Evolutionary conservation across 2,113 vertebrate genomes (phyloP).

Genomic region (Malurus cyaneus): DNA sequence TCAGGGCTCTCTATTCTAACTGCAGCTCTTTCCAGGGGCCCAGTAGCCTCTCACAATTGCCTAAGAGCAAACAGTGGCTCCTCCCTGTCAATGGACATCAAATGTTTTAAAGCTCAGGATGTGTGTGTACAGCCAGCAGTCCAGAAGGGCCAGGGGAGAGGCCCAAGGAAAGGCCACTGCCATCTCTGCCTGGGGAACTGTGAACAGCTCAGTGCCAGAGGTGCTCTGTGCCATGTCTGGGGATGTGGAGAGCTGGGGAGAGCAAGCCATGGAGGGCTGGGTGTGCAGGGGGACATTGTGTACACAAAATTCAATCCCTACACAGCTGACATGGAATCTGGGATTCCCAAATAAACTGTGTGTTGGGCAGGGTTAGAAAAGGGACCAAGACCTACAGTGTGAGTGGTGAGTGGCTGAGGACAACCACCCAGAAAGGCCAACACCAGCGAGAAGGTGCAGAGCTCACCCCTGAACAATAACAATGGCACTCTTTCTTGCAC

Average conservation of each 20-base stretch:
- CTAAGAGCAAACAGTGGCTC: background rate
- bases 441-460: rapidly evolving
- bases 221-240: background rate
- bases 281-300: background rate
- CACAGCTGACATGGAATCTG: rapidly evolving
- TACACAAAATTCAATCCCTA: background rate
- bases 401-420: rapidly evolving
- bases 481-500: rapidly evolving
- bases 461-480: background rate
- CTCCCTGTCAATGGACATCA: background rate
- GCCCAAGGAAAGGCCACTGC: background rate
- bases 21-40: background rate
- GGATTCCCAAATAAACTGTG: rapidly evolving
- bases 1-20: background rate
- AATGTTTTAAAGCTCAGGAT: background rate
- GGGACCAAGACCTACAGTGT: background rate
- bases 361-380: background rate
- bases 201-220: background rate
- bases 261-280: background rate
- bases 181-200: background rate
- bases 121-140: background rate
- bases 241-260: background rate
- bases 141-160: background rate
- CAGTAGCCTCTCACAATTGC: background rate
- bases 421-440: rapidly evolving